phyloP scores from a whole-genome alignment of 2,113 vertebrate species.

The Eubucco bourcierii region DNA sequence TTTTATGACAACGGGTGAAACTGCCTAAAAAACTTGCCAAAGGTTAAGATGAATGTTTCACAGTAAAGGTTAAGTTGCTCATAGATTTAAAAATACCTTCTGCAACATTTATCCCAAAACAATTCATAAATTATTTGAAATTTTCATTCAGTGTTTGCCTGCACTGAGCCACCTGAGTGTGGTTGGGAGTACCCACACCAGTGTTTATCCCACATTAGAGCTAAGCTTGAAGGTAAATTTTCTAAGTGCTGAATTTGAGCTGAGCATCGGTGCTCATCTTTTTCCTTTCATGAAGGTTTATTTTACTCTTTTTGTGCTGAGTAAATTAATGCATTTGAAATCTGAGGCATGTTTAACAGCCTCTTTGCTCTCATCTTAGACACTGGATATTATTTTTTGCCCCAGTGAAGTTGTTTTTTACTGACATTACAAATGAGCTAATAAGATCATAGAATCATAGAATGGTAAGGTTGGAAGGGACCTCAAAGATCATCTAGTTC shows the following conservation, averaged over 20 bases:
- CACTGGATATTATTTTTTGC: neutral
- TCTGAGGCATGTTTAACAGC: neutral
- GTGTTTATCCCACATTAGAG: neutral
- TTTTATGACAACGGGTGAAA: slow-evolving; percentile 4
- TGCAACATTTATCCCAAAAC: neutral
- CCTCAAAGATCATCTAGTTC: too few relatives aligned
- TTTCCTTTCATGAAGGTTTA: neutral
- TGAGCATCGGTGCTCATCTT: neutral
- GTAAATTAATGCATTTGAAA: neutral
- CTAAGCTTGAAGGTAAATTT: neutral
- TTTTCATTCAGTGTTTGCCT: neutral
- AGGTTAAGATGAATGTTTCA: neutral
- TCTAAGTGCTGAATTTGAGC: neutral
- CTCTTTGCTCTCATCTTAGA: neutral
- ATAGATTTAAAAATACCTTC: neutral
- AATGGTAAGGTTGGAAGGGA: too few relatives aligned
- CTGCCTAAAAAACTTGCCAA: slow-evolving; percentile 1
- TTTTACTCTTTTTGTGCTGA: neutral
- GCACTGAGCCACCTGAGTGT: neutral
- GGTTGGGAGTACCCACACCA: neutral
- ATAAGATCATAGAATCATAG: neutral
- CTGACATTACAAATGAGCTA: neutral
- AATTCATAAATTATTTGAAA: neutral
- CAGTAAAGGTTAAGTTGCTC: neutral
- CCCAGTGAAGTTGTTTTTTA: neutral